Base-by-base conservation (phyloP, 2,797 vertebrate genomes). In the Phataginus tetradactyla region DNA sequence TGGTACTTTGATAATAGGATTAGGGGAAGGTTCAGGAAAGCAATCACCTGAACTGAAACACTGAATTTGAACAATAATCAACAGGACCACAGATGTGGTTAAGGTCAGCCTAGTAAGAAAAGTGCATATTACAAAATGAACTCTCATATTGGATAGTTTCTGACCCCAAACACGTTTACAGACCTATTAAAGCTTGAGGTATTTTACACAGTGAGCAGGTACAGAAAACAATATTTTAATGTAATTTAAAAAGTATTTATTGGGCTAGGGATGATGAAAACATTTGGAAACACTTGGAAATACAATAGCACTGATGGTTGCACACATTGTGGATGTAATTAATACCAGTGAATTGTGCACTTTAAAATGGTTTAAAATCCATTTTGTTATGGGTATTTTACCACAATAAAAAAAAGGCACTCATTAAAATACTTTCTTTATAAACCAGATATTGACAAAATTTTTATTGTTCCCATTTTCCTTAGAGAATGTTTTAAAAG, bases 1-100 rank as follows among this genome's bases (percentile, higher is more conserved):
- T 94, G 90, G 61, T 77, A 49, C 86, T 96, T 91, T 93, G 86
- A 92, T 96, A 86, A 97, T 96, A 77, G 39, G 45, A 94, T 87
- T 92, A 94, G 61, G 68, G 92, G 79, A 94, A 91, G 53, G 15
- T 18, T 64, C 55, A 9, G 77, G 79, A 95, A 95, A 94, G 69
- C 72, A 96, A 87, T 85, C n/a, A 77, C 32, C 4, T 91, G 87
- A 86, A 53, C 77, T 61, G 13, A 90, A 87, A 96, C 94, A 32
- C 18, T 51, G 63, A 88, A 80, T 91, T 94, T 92, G 90, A 84
- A 80, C 27, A 92, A 61, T 51, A 71, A 95, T 59, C 86, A 93
- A 86, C 2, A 7, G 93, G 51, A 6, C 71, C 71, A 93, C 95
- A 95, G 64, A 79, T 74, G 55, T 64, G 34, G 79, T 49, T 42